Base-by-base conservation (phyloP, 1,140 invertebrate species). In the Eciton burchellii region DNA sequence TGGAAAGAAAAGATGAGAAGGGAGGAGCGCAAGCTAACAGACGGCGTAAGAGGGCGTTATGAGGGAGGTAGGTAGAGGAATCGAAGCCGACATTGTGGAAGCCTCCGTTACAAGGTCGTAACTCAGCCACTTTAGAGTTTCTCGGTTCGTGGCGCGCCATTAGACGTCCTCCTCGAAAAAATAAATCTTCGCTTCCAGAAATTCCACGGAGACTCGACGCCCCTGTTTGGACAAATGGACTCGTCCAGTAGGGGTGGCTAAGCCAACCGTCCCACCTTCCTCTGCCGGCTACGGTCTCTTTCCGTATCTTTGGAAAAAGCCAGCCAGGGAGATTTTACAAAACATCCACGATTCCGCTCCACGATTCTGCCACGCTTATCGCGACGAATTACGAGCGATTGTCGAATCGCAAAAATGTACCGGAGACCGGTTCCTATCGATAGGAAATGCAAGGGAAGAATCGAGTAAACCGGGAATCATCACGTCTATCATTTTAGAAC, bases 161-260 rank as follows among this genome's bases (percentile, higher is more conserved):
- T 91, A 91, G 89, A 86, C 81, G 87, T 90, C 59, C 89, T 91
- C 89, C 92, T 91, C 89, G 91, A 84, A 91, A 93, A 92, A 93
- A 93, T 92, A 93, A 92, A 93, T 93, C 91, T 92, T 91, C 83
- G 49, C 86, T 91, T 90, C 91, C 82, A 73, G 79, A 91, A 92
- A 93, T 91, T 90, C 73, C 76, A 84, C 77, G 66, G 65, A 56
- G 76, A 85, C 68, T 88, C 70, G 74, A 81, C 70, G 86, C 73
- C 84, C 88, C 84, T 62, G 43, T 59, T 65, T 52, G 66, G 57
- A 79, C 49, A 87, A 79, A 88, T 89, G 83, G 77, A 90, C 81
- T 84, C 86, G 86, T 84, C 83, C 79, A 43, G 63, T 65, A 49
- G 72, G 24, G 81, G 63, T 86, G 85, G 73, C 12, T 62, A 29